phyloP scores from a whole-genome alignment of 1,140 invertebrate genomes.

The Drosophila sturtevanti region DNA sequence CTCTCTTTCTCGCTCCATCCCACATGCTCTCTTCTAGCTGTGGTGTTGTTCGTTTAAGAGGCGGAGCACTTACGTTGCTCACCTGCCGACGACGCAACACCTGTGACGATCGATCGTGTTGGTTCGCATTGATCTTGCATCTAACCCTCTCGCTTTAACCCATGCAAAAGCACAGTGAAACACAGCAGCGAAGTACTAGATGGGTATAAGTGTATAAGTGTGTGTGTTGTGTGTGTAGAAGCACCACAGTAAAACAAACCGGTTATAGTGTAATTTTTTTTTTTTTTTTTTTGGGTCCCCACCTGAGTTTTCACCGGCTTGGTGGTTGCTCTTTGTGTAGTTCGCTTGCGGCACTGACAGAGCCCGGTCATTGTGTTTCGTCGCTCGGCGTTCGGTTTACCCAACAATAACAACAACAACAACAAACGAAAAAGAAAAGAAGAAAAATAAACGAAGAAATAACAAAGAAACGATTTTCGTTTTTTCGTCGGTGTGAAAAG shows the following conservation, averaged over 20 bases:
- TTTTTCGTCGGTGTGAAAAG: constrained; percentile 6
- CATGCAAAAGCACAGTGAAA: constrained; percentile 1
- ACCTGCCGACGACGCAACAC: constrained; percentile 63
- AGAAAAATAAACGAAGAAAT: not conserved
- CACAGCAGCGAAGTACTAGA: constrained; percentile 15
- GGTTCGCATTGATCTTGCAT: constrained; percentile 48
- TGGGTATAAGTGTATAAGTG: too few species aligned
- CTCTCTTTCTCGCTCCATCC: constrained; percentile 7
- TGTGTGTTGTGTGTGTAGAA: constrained; percentile 25
- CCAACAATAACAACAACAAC: not conserved
- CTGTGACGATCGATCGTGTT: constrained; percentile 62
- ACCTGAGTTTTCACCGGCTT: constrained; percentile 71
- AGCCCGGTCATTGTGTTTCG: constrained; percentile 66
- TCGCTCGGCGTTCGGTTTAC: constrained; percentile 44
- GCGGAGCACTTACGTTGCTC: constrained; percentile 58
- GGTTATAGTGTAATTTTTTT: constrained; percentile 19
- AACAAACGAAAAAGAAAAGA: not conserved
- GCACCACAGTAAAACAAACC: constrained; percentile 10
- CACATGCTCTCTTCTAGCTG: constrained; percentile 24
- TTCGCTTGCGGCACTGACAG: constrained; percentile 73
- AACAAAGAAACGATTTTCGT: not conserved
- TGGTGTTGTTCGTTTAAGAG: constrained; percentile 8
- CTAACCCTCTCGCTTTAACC: constrained; percentile 55
- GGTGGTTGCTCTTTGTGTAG: constrained; percentile 58
- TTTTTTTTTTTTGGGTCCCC: constrained; percentile 28